Conservation (phyloP, 2,797 vertebrate species). For the Passerculus sandwichensis region DNA sequence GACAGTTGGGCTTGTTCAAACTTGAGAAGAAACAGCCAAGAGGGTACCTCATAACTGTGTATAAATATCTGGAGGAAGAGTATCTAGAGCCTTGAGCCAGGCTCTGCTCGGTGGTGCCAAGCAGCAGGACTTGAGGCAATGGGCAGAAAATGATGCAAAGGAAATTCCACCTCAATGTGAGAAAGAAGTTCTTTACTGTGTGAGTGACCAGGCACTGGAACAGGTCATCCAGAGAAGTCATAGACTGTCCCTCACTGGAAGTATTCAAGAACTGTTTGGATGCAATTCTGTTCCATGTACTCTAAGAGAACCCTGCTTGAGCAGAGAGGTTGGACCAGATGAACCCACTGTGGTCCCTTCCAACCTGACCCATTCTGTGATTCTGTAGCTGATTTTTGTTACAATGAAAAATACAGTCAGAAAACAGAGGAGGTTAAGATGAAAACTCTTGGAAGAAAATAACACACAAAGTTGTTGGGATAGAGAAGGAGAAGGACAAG, state of each 20-base stretch:
- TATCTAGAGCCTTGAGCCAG: not conserved
- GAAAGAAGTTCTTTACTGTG: not conserved
- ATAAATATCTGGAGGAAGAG: not conserved
- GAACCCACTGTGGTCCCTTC: not conserved
- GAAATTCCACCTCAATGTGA: not conserved
- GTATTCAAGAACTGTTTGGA: not conserved
- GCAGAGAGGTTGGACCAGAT: not conserved
- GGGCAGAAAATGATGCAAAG: not conserved
- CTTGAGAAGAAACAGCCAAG: fast-evolving
- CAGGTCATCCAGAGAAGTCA: fast-evolving
- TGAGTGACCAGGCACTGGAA: not conserved
- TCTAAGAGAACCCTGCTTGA: not conserved
- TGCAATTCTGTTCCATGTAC: not conserved
- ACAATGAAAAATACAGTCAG: not conserved
- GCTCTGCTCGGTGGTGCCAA: not conserved
- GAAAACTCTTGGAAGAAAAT: not conserved
- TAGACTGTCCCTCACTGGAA: not conserved
- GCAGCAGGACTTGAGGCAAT: not conserved
- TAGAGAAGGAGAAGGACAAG: not conserved
- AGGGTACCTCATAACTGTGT: no score
- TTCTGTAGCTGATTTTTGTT: not conserved
- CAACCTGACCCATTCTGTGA: not conserved
- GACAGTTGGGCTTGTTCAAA: not conserved
- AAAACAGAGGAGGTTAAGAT: not conserved
- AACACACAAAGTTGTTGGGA: not conserved